phyloP scores from a whole-genome alignment of 2,888 invertebrate genomes.

The Formica aserva region DNA sequence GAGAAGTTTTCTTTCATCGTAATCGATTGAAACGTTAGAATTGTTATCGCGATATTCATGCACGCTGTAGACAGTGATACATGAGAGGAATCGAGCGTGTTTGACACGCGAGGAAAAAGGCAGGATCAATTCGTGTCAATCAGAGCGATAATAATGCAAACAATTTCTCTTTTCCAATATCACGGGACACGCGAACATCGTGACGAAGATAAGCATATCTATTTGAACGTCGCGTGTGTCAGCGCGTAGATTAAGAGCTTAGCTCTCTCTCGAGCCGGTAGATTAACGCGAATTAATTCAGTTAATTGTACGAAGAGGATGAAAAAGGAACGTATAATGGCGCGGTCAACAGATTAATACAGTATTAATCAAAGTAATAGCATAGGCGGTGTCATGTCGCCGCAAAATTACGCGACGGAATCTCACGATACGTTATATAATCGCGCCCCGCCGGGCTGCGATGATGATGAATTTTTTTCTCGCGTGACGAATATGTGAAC shows the following conservation, averaged over 20 bases:
- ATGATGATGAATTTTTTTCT: slow-evolving; percentile 70
- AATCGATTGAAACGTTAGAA: slow-evolving; percentile 39
- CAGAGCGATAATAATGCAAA: slow-evolving; percentile 31
- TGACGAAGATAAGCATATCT: slow-evolving; percentile 3
- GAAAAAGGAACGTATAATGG: neutral
- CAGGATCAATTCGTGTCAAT: slow-evolving; percentile 15
- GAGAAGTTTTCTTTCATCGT: slow-evolving; percentile 2
- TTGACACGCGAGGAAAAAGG: neutral
- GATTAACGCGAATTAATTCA: slow-evolving; percentile 62
- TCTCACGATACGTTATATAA: slow-evolving; percentile 39
- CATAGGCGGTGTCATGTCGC: slow-evolving; percentile 27
- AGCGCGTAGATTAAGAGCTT: slow-evolving; percentile 39
- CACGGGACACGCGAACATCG: neutral
- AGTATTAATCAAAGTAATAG: slow-evolving; percentile 68
- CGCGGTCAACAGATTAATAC: slow-evolving; percentile 60
- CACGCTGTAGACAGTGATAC: neutral
- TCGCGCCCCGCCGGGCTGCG: neutral
- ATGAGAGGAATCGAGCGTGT: neutral
- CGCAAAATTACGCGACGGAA: slow-evolving; percentile 60
- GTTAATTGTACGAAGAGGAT: neutral
- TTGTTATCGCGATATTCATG: slow-evolving; percentile 15
- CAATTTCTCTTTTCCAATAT: slow-evolving; percentile 23
- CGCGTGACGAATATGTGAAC: slow-evolving; percentile 68
- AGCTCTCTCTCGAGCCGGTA: neutral
- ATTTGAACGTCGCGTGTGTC: neutral